Base-by-base conservation (phyloP, 2,888 invertebrate species). In the Pedicia rivosa region DNA sequence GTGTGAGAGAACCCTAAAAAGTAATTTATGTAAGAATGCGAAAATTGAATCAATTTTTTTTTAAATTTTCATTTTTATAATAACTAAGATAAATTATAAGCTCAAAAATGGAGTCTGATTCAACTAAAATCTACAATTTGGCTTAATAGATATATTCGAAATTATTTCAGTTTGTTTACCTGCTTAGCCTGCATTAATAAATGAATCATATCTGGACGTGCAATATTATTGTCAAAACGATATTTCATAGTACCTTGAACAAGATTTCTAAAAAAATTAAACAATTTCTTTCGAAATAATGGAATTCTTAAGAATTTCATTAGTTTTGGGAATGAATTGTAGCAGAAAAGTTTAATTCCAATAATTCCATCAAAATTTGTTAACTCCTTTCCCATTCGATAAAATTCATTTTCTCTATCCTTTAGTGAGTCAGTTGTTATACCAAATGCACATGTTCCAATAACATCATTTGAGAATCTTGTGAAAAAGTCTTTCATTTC, bases 321-420 rank as follows among this genome's bases (percentile, higher is more conserved):
- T 17, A 35, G 15, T 5, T 16, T 16, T 17, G 29, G 38, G n/a
- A 38, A 24, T 10, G 19, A 8, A 7, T 14, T 10, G 17, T 6
- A 35, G 2, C 25, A 6, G 4, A 35, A n/a, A 12, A 35, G 17
- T 26, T 35, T 35, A 5, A 35, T 1, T 20, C 25, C 10, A 12
- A 7, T 4, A 12, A 35, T 4, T 1, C 44, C 45, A 0, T 46
- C 49, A 37, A 68, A 64, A 7, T 55, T 55, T 0, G 67, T 64
- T 6, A 62, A 49, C 10, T 51, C 52, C 42, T 64, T 66, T 14
- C 69, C 70, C 57, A 61, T 65, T 19, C 46, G 35, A 44, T 66
- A 72, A 48, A 74, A 74, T 19, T 64, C 51, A 43, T 72, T 72
- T 1, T 68, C 48, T 7, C 52, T 55, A 0, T 72, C 59, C 5